Conservation (phyloP, 2,888 invertebrate genomes). For the Augiades crinisus region DNA sequence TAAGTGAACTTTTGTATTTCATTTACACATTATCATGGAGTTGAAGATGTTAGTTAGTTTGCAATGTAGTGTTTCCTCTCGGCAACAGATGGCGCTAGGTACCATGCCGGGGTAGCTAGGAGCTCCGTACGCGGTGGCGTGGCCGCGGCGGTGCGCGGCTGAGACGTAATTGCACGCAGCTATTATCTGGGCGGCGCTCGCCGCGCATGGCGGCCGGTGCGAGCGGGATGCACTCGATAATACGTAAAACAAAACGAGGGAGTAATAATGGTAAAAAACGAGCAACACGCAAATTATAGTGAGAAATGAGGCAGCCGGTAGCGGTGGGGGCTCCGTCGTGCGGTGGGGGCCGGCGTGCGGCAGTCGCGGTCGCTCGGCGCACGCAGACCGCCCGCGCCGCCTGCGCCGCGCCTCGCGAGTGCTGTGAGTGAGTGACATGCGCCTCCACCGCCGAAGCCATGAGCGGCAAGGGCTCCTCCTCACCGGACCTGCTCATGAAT, state of each 20-base stretch:
- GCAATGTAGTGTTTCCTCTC: constrained; percentile 44
- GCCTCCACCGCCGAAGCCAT: constrained; percentile 61
- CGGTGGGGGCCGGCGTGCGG: constrained; percentile 66
- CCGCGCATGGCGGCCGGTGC: constrained; percentile 79
- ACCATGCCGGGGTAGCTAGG: constrained; percentile 45
- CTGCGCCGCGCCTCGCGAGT: constrained; percentile 68
- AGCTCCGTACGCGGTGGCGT: constrained; percentile 28
- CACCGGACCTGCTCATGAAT: constrained; percentile 81
- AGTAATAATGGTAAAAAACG: constrained; percentile 82
- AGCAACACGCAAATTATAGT: constrained; percentile 81
- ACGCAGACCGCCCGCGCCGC: constrained; percentile 66
- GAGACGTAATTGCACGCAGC: constrained; percentile 73
- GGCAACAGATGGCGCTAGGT: constrained; percentile 66
- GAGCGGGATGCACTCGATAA: constrained; percentile 82
- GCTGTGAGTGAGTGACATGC: constrained; percentile 74
- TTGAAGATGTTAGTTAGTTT: too few species aligned
- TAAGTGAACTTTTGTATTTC: too few species aligned
- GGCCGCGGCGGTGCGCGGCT: constrained; percentile 38
- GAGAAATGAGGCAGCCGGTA: constrained; percentile 81
- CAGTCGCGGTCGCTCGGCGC: constrained; percentile 72
- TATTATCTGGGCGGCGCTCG: constrained; percentile 80
- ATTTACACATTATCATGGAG: too few species aligned
- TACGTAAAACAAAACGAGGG: constrained; percentile 82
- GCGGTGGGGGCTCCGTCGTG: constrained; percentile 72
- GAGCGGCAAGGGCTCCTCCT: constrained; percentile 76